Conservation (phyloP, 2,888 invertebrate species). For the Gymnoscelis rufifasciata region DNA sequence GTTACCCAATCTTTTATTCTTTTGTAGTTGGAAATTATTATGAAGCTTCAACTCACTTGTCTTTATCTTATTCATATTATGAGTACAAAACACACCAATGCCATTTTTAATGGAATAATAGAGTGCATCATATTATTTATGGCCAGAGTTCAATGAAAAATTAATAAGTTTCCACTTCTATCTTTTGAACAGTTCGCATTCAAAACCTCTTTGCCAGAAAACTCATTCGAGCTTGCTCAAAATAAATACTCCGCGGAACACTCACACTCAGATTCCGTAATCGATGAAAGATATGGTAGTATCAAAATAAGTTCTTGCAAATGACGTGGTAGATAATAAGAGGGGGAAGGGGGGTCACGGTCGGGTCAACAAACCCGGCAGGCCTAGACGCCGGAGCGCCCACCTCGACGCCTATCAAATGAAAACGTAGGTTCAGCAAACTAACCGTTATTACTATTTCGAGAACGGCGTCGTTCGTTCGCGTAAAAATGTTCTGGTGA, state of each 20-base stretch:
- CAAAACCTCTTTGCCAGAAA: neutral
- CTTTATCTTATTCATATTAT: too few relatives aligned
- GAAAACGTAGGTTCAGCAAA: constrained; percentile 30
- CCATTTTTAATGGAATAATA: too few relatives aligned
- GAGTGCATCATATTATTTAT: too few relatives aligned
- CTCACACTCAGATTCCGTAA: constrained; percentile 22
- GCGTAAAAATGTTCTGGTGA: neutral
- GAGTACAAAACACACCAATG: too few relatives aligned
- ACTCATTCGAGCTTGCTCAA: constrained; percentile 13
- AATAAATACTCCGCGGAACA: too few relatives aligned
- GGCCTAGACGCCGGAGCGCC: constrained; percentile 37
- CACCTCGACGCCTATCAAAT: constrained; percentile 34
- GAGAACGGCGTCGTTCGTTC: constrained; percentile 23
- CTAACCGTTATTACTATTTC: constrained; percentile 32
- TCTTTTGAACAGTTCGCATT: too few relatives aligned
- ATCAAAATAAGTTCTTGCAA: constrained; percentile 20
- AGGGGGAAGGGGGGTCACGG: constrained; percentile 58
- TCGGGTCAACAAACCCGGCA: constrained; percentile 58
- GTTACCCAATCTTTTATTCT: neutral
- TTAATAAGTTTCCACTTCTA: too few relatives aligned
- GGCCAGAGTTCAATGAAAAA: too few relatives aligned
- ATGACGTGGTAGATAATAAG: constrained; percentile 8
- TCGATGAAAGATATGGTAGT: constrained; percentile 9
- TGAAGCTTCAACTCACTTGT: too few relatives aligned
- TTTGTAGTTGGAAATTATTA: neutral